These are phyloP conservation scores for Serranus cabrilla DNA, from an alignment of 2,797 vertebrate genomes.

Conservation along the genomic window DNA sequence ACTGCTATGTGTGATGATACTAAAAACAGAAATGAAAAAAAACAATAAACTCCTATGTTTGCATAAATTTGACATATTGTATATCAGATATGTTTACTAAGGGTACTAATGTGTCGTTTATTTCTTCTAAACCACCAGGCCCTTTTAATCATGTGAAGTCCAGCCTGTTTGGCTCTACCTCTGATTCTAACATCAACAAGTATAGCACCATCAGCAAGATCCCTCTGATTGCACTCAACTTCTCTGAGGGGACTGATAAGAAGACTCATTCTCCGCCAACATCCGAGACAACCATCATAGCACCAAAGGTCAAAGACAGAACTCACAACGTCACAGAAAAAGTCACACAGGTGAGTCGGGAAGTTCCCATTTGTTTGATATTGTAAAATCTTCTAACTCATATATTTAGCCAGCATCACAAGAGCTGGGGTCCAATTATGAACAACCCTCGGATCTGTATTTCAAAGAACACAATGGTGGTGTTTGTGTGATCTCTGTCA, in stretches of 20 bases:
- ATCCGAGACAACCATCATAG: conserved; percentile 97
- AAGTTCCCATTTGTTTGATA: background rate
- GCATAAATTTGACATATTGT: background rate
- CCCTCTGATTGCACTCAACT: conserved; percentile 97
- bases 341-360: conserved; percentile 94
- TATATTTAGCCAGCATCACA: conserved; percentile 4
- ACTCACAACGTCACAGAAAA: conserved; percentile 99
- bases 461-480: conserved; percentile 1
- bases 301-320: conserved; percentile 98
- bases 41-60: background rate
- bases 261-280: conserved; percentile 95
- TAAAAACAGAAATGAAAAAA: too few relatives aligned
- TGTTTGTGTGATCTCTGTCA: conserved; percentile 7
- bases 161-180: conserved; percentile 96
- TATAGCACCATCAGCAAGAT: conserved; percentile 99
- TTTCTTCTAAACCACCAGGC: conserved; percentile 81
- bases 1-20: background rate
- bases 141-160: conserved; percentile 98
- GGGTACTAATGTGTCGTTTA: conserved; percentile 14
- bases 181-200: conserved; percentile 99
- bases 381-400: background rate
- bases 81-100: background rate
- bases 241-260: conserved; percentile 94
- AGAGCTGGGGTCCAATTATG: background rate
- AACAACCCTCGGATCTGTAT: conserved; percentile 14